phyloP scores from a whole-genome alignment of 2,888 invertebrate genomes.

The Parochlus steinenii region DNA sequence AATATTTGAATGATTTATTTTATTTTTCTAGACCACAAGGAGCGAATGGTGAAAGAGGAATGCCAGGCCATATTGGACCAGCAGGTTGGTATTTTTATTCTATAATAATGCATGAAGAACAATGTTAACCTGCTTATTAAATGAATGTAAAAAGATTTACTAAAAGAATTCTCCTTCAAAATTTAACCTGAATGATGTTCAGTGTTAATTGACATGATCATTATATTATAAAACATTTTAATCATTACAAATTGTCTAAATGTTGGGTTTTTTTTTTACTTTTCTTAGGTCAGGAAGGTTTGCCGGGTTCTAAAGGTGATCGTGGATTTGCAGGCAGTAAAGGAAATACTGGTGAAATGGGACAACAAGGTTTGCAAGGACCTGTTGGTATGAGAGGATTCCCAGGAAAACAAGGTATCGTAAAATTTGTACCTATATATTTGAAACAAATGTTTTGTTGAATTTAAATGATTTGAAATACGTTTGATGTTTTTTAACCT shows the following conservation, averaged over 20 bases:
- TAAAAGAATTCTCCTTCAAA: too few relatives aligned
- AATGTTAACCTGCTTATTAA: too few relatives aligned
- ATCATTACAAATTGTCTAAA: neutral
- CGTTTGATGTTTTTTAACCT: too few relatives aligned
- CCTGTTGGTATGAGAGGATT: constrained; percentile 59
- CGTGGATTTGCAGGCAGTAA: constrained; percentile 65
- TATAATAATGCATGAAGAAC: too few relatives aligned
- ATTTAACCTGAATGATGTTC: too few relatives aligned
- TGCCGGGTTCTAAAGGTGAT: constrained; percentile 41
- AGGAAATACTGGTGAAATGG: constrained; percentile 71
- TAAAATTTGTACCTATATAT: neutral
- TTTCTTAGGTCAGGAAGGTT: constrained; percentile 41
- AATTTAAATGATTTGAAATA: too few relatives aligned
- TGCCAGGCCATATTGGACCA: constrained; percentile 25
- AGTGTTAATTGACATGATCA: constrained; percentile 1
- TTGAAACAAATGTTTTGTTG: neutral
- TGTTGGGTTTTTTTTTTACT: constrained; percentile 31
- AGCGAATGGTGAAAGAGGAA: constrained; percentile 55
- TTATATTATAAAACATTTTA: neutral
- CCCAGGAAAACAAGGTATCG: constrained; percentile 34
- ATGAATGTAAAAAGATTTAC: too few relatives aligned
- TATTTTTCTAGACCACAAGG: constrained; percentile 36
- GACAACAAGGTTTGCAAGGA: constrained; percentile 63
- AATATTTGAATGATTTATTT: neutral
- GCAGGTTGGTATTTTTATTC: too few relatives aligned